Percentiles rank a stretch among this genome's conserved stretches.
Evolutionary conservation across 2,113 vertebrate species (phyloP).

Genomic region (Corydoras maculifer): DNA sequence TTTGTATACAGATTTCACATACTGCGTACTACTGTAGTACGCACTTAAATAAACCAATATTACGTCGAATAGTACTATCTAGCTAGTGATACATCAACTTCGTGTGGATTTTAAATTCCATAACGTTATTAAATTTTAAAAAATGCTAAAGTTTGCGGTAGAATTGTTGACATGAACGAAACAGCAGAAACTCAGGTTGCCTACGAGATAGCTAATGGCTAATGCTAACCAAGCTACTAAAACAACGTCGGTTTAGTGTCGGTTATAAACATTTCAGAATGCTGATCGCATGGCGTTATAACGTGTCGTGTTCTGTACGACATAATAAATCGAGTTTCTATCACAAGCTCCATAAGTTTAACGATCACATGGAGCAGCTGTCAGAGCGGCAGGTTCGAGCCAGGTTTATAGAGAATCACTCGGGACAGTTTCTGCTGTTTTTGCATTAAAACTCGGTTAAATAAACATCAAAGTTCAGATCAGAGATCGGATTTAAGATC

Average conservation of each 20-base stretch:
- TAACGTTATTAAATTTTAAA: not conserved
- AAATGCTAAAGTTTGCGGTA: not conserved
- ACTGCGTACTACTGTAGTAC: not conserved
- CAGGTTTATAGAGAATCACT: too few species aligned
- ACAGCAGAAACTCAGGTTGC: not conserved
- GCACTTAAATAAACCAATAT: not conserved
- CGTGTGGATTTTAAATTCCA: too few species aligned
- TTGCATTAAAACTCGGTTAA: too few species aligned
- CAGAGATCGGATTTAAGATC: not conserved
- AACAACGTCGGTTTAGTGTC: not conserved
- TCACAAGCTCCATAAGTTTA: too few species aligned
- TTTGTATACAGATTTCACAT: not conserved
- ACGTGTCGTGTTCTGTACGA: not conserved
- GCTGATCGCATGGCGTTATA: not conserved
- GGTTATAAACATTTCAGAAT: not conserved
- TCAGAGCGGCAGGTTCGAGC: too few species aligned
- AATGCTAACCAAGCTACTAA: not conserved
- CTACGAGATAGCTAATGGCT: not conserved
- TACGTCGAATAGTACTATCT: not conserved
- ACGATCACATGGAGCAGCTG: too few species aligned
- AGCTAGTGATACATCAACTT: not conserved
- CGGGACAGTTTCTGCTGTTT: too few species aligned
- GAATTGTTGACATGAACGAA: not conserved
- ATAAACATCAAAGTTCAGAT: too few species aligned
- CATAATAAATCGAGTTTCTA: too few species aligned